Evolutionary conservation across 2,113 vertebrate species (phyloP), one percentile per base, ranked within the genome.

Genomic region (Columba janthina): DNA sequence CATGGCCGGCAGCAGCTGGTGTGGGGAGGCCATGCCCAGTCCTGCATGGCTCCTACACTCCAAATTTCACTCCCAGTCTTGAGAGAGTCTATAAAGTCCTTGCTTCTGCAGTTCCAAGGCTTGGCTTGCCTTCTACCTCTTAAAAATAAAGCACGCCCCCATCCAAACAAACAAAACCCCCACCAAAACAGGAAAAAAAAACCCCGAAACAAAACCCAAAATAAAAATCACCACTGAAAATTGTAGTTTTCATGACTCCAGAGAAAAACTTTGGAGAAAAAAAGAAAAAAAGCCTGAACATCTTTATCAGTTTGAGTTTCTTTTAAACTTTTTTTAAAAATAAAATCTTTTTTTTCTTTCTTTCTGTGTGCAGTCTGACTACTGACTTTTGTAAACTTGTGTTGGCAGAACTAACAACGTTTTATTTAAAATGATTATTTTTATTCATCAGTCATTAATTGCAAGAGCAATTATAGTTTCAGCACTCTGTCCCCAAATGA

Each of bases 341-440:
- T 66, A 11, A 51, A 53, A 51, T 32, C 10, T 34, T 25, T 29
- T 62, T 78, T 29, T 38, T 15, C 6, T 17, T 36, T 13, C 25
- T 56, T 51, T 75, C 34, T 56, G 22, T 22, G 53, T 36, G 66
- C 58, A 65, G 76, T 44, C 86, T 94, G 75, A 88, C 78, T 94
- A 93, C 94, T 82, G 87, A 82, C 73, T 94, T 97, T 31, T 17
- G 70, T 89, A 96, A 96, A 95, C 94, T 96, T 67, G 50, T 75
- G 54, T 51, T 95, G 94, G 93, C 89, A 94, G 89, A 81, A 50
- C 29, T 48, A 93, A 85, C 75, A 92, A 36, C 61, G 81, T 88
- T 69, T 91, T 91, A 84, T 94, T 93, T 85, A 74, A 94, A 95
- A 81, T 91, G 91, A 96, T 93, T 94, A 87, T 94, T 92, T 96